These are phyloP conservation scores for Centrocercus urophasianus DNA, from an alignment of 2,113 vertebrate genomes.

Conservation along the genomic window DNA sequence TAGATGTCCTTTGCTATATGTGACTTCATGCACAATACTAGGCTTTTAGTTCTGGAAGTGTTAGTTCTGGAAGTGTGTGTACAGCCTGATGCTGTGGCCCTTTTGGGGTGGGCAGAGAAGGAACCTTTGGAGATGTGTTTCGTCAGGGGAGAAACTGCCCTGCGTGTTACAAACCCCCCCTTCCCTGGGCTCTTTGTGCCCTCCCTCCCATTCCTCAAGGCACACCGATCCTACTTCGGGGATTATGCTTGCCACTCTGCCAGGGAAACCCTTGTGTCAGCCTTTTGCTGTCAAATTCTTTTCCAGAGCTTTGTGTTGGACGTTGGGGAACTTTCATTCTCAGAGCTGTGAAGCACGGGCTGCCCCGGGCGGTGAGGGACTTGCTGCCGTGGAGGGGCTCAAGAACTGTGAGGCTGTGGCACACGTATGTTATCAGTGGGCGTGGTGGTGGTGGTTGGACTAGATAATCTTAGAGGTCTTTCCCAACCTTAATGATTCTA, in stretches of 20 bases:
- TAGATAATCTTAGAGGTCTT: no score
- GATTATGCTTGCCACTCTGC: not conserved
- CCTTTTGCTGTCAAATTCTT: not conserved
- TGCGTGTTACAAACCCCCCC: fast-evolving
- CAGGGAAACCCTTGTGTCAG: not conserved
- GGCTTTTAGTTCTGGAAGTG: not conserved
- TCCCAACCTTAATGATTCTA: no score
- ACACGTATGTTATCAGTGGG: no score
- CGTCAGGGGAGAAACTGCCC: fast-evolving
- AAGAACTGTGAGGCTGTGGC: no score
- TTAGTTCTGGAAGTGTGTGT: fast-evolving
- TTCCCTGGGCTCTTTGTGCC: fast-evolving
- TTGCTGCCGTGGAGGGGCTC: no score
- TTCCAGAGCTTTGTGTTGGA: not conserved
- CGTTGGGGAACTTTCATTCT: no score
- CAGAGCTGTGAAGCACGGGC: no score
- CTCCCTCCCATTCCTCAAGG: not conserved
- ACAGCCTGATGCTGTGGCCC: fast-evolving
- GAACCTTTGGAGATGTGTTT: no score
- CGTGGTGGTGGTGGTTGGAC: no score
- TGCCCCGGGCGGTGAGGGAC: no score
- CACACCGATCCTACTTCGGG: no score
- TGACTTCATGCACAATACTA: not conserved
- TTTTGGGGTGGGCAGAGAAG: not conserved
- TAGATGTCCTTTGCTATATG: not conserved